Conservation (phyloP, 2,797 vertebrate genomes). For the Hydrolagus colliei region DNA sequence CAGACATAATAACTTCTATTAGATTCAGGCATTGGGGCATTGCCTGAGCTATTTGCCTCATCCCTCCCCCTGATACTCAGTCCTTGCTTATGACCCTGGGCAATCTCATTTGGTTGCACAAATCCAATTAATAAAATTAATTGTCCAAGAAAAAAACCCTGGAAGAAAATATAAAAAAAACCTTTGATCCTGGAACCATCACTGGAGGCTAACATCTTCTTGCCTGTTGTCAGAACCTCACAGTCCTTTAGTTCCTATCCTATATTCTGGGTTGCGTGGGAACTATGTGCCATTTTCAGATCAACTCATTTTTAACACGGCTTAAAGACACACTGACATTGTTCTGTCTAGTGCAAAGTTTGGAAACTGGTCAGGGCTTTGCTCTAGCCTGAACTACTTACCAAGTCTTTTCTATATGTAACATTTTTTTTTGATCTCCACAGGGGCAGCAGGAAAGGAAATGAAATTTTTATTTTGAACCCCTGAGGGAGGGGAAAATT, state of each 20-base stretch:
- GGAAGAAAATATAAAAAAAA: conserved; percentile 7
- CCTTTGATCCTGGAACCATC: background rate
- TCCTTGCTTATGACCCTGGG: conserved; percentile 11
- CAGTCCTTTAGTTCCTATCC: background rate
- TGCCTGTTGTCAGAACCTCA: background rate
- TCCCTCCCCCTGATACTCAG: background rate
- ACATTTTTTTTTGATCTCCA: background rate
- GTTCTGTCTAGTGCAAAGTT: background rate
- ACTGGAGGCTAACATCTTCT: background rate
- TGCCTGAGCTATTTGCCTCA: background rate
- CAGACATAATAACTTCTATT: conserved; percentile 7
- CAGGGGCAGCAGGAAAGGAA: too few relatives aligned
- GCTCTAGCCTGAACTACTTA: background rate
- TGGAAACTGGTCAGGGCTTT: background rate
- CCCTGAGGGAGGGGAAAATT: too few relatives aligned
- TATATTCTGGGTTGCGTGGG: background rate
- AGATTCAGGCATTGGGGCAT: background rate
- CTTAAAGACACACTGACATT: background rate
- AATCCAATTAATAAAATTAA: conserved; percentile 18
- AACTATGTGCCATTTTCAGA: background rate
- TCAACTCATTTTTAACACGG: background rate
- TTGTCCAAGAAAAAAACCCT: conserved; percentile 3
- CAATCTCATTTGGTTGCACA: conserved; percentile 1
- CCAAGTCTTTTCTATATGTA: background rate
- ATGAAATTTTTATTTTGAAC: too few relatives aligned